phyloP scores from a whole-genome alignment of 2,888 invertebrate species.

The Marasmarcha lunaedactyla region DNA sequence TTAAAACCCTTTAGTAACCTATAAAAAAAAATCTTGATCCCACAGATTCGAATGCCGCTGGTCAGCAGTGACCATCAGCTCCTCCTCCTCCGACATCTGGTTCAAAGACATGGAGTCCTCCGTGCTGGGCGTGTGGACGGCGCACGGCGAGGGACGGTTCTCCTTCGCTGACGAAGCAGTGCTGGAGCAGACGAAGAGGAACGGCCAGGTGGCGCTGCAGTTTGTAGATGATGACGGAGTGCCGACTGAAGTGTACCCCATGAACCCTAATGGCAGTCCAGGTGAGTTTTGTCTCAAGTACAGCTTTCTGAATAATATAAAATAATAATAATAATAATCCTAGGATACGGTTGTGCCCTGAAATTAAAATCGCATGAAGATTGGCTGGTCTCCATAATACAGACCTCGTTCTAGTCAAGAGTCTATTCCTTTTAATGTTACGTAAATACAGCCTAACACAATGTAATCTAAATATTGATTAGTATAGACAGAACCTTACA shows the following conservation, averaged over 20 bases:
- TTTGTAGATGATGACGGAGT: slow-evolving; percentile 85
- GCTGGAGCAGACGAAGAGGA: slow-evolving; percentile 54
- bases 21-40: no score
- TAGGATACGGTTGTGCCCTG: no score
- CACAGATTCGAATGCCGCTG: slow-evolving; percentile 77
- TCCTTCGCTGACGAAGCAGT: slow-evolving; percentile 63
- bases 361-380: no score
- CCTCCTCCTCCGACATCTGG: slow-evolving; percentile 81
- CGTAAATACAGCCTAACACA: no score
- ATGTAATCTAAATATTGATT: no score
- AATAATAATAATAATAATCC: no score
- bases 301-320: no score
- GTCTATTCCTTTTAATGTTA: no score
- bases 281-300: slow-evolving; percentile 48
- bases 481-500: no score
- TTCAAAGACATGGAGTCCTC: slow-evolving; percentile 88
- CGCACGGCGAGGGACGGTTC: slow-evolving; percentile 94
- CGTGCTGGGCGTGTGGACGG: slow-evolving; percentile 95
- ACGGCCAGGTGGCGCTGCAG: slow-evolving; percentile 79
- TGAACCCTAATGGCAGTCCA: slow-evolving; percentile 94
- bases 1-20: no score
- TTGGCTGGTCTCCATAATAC: no score
- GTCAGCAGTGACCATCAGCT: slow-evolving; percentile 79
- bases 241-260: slow-evolving; percentile 87
- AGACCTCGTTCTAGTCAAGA: no score